phyloP scores from a whole-genome alignment of 2,888 invertebrate genomes.

The Sipha maydis region DNA sequence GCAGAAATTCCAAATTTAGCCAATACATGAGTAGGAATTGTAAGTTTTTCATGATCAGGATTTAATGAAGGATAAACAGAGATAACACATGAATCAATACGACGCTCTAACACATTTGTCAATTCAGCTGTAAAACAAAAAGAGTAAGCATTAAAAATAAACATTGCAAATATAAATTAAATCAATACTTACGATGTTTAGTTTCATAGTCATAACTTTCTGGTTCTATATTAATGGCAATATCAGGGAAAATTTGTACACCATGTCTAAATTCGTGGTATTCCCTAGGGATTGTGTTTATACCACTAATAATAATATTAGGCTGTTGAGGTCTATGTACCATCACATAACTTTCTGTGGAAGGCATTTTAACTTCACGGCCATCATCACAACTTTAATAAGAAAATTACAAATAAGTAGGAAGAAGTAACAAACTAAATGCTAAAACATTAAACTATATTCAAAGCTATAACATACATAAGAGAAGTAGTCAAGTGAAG shows the following conservation, averaged over 20 bases:
- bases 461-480: slow-evolving; percentile 70
- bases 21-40: slow-evolving; percentile 80
- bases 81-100: slow-evolving; percentile 92
- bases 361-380: slow-evolving; percentile 78
- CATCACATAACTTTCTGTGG: slow-evolving; percentile 86
- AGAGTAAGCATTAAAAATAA: slow-evolving; percentile 35
- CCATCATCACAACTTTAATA: slow-evolving; percentile 77
- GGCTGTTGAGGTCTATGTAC: slow-evolving; percentile 88
- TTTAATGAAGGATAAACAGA: slow-evolving; percentile 94
- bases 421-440: neutral
- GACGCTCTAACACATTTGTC: slow-evolving; percentile 71
- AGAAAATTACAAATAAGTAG: slow-evolving; percentile 19
- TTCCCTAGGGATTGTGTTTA: slow-evolving; percentile 83
- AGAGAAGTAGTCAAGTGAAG: slow-evolving; percentile 84
- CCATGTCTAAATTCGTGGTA: slow-evolving; percentile 88
- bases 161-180: neutral
- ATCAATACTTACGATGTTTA: slow-evolving; percentile 61
- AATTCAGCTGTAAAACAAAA: slow-evolving; percentile 66
- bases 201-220: slow-evolving; percentile 58
- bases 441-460: neutral
- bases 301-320: slow-evolving; percentile 83
- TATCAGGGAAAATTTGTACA: slow-evolving; percentile 87
- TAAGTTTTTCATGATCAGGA: slow-evolving; percentile 92
- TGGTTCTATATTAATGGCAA: slow-evolving; percentile 76
- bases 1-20: slow-evolving; percentile 81